Evolutionary conservation across 2,113 vertebrate genomes (phyloP), one percentile per base, ranked within the genome.

Genomic region (Eretmodus cyanostictus): DNA sequence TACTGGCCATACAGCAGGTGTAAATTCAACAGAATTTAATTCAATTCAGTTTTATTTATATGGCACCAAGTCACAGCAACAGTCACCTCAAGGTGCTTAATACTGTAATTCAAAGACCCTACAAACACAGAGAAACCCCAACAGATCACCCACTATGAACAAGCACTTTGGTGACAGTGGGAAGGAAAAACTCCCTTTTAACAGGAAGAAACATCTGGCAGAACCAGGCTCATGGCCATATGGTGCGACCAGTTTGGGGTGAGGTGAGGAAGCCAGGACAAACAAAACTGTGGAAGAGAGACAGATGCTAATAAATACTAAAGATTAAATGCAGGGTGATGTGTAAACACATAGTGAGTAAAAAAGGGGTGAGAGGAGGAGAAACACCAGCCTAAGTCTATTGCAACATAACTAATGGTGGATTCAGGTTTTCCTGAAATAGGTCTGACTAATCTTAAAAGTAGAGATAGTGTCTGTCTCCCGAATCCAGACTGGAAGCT

Each of bases 381-480:
- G 47, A 51, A 51, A 51, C 47, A 51, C 47, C 8, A 51, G 17
- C 17, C 47, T 9, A 51, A 6, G 51, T 54, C 51, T 54, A 12
- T 22, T 54, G 51, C 51, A 54, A 7, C n/a, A 54, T 54, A 54
- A 0, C 51, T 54, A 54, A 22, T 11, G 10, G n/a, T 54, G 51
- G 51, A 54, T 4, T 54, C 51, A 54, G 51, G 51, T 54, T 54
- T 54, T 22, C n/a, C 51, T 54, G n/a, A 22, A 22, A 22, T 54
- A 54, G 10, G 9, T 54, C 51, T 4, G n/a, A 0, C n/a, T 54
- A 54, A 54, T 22, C n/a, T 12, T 54, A 0, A 54, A 54, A 54
- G n/a, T 22, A 12, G n/a, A 54, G 51, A 22, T 22, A 22, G n/a
- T 51, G 9, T 51, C 49, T 51, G 19, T n/a, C 49, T 51, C 49